These are phyloP conservation scores for Oscheius sp. DNA, from an alignment of 2,888 invertebrate species.

Conservation along the genomic window DNA sequence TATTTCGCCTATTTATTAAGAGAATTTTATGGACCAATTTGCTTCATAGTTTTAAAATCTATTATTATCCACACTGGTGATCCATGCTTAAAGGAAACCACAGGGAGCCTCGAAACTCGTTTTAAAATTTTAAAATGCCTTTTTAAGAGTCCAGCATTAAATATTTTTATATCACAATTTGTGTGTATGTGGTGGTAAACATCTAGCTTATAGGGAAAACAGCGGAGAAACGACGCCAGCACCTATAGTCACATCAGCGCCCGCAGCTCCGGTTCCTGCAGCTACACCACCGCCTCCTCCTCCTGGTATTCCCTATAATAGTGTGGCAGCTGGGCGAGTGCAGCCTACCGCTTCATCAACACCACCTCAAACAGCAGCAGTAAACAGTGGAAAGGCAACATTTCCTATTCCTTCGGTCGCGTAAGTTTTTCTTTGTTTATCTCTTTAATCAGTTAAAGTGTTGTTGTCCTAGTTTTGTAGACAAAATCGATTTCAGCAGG, in stretches of 20 bases:
- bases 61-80: too few relatives aligned
- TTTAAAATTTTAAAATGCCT: too few relatives aligned
- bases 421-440: constrained; percentile 16
- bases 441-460: not conserved
- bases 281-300: constrained; percentile 63
- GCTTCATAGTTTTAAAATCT: too few relatives aligned
- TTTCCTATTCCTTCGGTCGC: constrained; percentile 37
- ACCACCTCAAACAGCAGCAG: constrained; percentile 25
- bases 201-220: constrained; percentile 26
- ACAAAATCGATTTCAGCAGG: constrained; percentile 31
- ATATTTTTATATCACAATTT: too few relatives aligned
- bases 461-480: not conserved
- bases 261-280: constrained; percentile 65
- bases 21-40: too few relatives aligned
- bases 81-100: too few relatives aligned
- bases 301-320: constrained; percentile 70
- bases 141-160: too few relatives aligned
- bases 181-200: too few relatives aligned
- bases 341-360: constrained; percentile 27
- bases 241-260: not conserved
- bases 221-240: constrained; percentile 15
- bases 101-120: too few relatives aligned
- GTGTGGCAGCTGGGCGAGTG: constrained; percentile 64
- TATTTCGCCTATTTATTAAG: too few relatives aligned
- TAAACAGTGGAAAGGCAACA: constrained; percentile 32